Evolutionary conservation across 1,140 invertebrate genomes (phyloP).

Genomic region (Dufourea novaeangliae): DNA sequence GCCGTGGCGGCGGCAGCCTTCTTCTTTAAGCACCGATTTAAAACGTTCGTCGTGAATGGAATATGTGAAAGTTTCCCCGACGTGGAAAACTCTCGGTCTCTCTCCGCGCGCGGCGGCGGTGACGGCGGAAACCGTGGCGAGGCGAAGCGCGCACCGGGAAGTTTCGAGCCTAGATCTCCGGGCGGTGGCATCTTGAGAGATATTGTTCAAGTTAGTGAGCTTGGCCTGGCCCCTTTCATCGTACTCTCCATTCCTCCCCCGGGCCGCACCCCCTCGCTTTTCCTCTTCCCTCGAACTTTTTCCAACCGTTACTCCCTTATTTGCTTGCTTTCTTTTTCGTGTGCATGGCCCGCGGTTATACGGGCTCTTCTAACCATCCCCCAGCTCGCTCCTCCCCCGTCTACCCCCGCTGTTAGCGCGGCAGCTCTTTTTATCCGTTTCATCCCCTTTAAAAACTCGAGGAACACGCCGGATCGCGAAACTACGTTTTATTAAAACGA

Average conservation of each 20-base stretch:
- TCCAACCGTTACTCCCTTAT: slow-evolving; percentile 1
- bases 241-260: slow-evolving; percentile 15
- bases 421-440: slow-evolving; percentile 7
- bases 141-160: slow-evolving; percentile 26
- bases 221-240: slow-evolving; percentile 46
- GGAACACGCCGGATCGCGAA: slow-evolving; percentile 18
- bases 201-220: slow-evolving; percentile 62
- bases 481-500: slow-evolving; percentile 54
- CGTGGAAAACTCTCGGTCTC: slow-evolving; percentile 48
- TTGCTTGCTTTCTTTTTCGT: slow-evolving; percentile 38
- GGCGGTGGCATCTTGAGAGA: slow-evolving; percentile 55
- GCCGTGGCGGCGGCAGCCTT: background rate
- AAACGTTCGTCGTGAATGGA: slow-evolving; percentile 47
- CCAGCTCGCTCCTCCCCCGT: background rate
- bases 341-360: slow-evolving; percentile 50
- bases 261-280: slow-evolving; percentile 3
- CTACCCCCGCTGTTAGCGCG: background rate
- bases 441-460: slow-evolving; percentile 38
- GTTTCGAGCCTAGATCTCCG: slow-evolving; percentile 52
- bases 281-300: slow-evolving; percentile 6
- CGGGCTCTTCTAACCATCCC: slow-evolving; percentile 5
- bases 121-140: background rate
- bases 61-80: slow-evolving; percentile 57
- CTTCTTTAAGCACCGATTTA: slow-evolving; percentile 37
- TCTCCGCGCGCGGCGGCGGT: background rate